phyloP scores from a whole-genome alignment of 2,888 invertebrate species.

The Eristalinus sepulchralis region DNA sequence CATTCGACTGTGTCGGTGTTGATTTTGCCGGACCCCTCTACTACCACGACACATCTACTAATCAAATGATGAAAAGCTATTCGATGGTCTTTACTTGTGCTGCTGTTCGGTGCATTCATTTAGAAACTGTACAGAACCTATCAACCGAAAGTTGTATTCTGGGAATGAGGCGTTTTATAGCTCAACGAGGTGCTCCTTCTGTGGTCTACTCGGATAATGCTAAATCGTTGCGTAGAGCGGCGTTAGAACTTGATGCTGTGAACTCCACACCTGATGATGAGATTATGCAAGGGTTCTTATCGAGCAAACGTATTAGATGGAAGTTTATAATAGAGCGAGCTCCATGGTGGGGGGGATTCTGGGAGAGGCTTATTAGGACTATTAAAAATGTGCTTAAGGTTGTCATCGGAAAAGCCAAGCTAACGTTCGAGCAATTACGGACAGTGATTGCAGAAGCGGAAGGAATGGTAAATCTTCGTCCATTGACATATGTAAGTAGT shows the following conservation, averaged over 20 bases:
- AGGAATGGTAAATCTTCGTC: too few species aligned
- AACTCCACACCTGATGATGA: too few species aligned
- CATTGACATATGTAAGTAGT: background rate
- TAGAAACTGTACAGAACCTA: background rate
- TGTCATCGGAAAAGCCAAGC: background rate
- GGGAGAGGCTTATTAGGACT: background rate
- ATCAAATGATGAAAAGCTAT: constrained; percentile 4
- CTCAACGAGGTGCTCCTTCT: background rate
- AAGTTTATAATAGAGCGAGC: background rate
- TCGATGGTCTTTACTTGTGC: constrained; percentile 14
- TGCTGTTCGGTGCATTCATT: background rate
- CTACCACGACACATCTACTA: background rate
- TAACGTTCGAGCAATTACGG: too few species aligned
- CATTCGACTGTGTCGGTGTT: constrained; percentile 4
- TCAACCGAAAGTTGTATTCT: background rate
- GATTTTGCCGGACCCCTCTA: constrained; percentile 13
- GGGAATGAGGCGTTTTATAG: constrained; percentile 17
- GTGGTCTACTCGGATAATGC: background rate
- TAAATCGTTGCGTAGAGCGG: background rate
- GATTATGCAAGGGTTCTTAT: background rate
- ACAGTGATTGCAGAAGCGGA: too few species aligned
- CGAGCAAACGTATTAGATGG: background rate
- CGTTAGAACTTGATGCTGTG: background rate
- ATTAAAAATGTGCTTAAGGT: background rate
- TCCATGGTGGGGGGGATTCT: background rate